Base-by-base conservation (phyloP, 2,888 invertebrate species). In the Drosophila formosana region DNA sequence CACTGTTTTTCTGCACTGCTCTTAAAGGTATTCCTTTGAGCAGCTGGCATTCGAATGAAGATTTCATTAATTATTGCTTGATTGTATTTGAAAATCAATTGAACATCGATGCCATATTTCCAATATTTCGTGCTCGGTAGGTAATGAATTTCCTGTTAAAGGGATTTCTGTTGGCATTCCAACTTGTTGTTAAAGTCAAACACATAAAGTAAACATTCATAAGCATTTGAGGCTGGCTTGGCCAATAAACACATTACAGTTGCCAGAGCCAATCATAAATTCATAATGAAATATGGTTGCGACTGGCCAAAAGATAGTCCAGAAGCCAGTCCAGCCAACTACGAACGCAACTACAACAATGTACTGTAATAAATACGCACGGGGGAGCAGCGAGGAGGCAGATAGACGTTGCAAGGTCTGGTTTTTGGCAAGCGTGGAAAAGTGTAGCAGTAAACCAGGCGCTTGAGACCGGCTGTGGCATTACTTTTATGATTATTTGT, bases 401-500 rank as follows among this genome's bases (percentile, higher is more conserved):
- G 57, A 43, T 7, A 9, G 43, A 13, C 18, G 61, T 60, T 56
- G 70, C 80, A 51, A 51, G 61, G 71, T 83, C 65, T 83, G 70
- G 66, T 61, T 65, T 75, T 69, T 71, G 34, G 47, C 32, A 50
- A 70, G 57, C 53, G 56, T 57, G 50, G 62, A 47, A 78, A 79
- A 75, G 79, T 63, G 62, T 69, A 67, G 73, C 81, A 53, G 58
- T 69, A 66, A 76, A 65, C 49, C 79, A 72, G 79, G 64, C 71
- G 66, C 71, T 62, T 43, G 56, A 64, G 71, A 71, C 65, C 68
- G 80, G 73, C 88, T 86, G 75, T 72, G 84, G 84, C 70, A 87
- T 87, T 87, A 89, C 80, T 90, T 90, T 91, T 89, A 90, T 90
- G 91, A 91, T 90, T 90, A 91, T 91, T 91, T 91, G 90, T 86